Evolutionary conservation across 1,140 invertebrate species (phyloP).

Genomic region (Camponotus floridanus): DNA sequence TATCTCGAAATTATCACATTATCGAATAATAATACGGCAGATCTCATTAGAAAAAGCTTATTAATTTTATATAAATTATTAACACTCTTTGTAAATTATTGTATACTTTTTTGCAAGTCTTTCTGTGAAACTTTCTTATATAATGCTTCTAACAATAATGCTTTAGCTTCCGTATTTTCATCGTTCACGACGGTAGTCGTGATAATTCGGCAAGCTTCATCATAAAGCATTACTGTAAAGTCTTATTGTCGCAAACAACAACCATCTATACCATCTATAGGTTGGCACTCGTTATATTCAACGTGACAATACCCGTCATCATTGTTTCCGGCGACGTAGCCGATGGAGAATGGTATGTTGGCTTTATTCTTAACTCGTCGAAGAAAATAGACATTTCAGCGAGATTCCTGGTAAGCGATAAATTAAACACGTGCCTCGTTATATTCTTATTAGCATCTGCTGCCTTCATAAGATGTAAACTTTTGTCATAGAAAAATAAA

Average conservation of each 20-base stretch:
- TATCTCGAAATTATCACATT: background rate
- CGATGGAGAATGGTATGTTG: conserved; percentile 33
- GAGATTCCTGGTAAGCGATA: conserved; percentile 9
- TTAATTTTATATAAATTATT: conserved; percentile 28
- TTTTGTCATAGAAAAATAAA: background rate
- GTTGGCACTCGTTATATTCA: conserved; percentile 44
- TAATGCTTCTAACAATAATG: conserved; percentile 9
- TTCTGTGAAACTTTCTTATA: background rate
- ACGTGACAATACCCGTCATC: conserved; percentile 25
- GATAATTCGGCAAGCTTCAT: conserved; percentile 46
- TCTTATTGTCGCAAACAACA: conserved; percentile 45
- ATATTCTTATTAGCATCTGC: conserved; percentile 22
- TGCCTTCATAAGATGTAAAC: background rate
- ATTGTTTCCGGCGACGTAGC: conserved; percentile 48
- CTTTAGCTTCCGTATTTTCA: conserved; percentile 15
- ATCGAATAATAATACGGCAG: background rate
- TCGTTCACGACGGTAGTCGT: background rate
- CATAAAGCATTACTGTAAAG: conserved; percentile 42
- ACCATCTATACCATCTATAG: conserved; percentile 20
- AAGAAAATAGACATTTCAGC: conserved; percentile 50
- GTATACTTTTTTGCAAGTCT: background rate
- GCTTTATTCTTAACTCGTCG: conserved; percentile 35
- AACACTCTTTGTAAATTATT: background rate
- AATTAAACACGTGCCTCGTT: conserved; percentile 38
- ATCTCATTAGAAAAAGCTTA: background rate